phyloP scores from a whole-genome alignment of 2,113 vertebrate genomes.

The Perca fluviatilis region DNA sequence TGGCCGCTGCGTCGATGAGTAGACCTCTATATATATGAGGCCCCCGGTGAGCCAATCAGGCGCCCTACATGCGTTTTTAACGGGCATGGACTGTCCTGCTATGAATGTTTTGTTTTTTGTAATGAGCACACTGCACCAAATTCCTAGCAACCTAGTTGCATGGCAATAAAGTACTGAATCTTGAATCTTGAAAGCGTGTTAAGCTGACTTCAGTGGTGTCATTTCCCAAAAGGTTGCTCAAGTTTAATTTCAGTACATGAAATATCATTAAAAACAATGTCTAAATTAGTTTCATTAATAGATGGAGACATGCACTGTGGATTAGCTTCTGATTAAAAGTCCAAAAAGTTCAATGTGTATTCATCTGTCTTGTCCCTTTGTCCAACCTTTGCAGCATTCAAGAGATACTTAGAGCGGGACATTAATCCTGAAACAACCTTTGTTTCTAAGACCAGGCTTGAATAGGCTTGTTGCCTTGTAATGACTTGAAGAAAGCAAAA shows the following conservation, averaged over 20 bases:
- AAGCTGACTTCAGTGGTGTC: conserved; percentile 6
- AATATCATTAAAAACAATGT: conserved; percentile 24
- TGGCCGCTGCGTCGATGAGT: too few relatives aligned
- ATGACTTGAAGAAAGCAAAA: conserved; percentile 25
- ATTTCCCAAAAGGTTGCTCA: conserved; percentile 34
- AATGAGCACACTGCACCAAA: too few relatives aligned
- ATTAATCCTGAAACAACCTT: conserved; percentile 16
- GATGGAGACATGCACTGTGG: neutral
- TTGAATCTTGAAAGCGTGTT: conserved; percentile 26
- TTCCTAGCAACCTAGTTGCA: too few relatives aligned
- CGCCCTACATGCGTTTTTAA: too few relatives aligned
- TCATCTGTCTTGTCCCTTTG: conserved; percentile 5
- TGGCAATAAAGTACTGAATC: too few relatives aligned
- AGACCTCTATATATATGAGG: too few relatives aligned
- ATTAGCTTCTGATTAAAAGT: conserved; percentile 6
- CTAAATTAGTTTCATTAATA: conserved; percentile 8
- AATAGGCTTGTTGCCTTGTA: conserved; percentile 15
- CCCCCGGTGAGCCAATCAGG: too few relatives aligned
- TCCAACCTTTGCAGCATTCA: conserved; percentile 22
- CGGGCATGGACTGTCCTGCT: too few relatives aligned
- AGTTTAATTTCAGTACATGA: conserved; percentile 7
- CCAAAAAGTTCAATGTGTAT: conserved; percentile 3
- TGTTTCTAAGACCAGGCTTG: conserved; percentile 9
- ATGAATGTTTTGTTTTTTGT: too few relatives aligned
- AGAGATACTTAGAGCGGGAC: neutral